Base-by-base conservation (phyloP, 2,113 vertebrate genomes). In the Cranoglanis bouderius region DNA sequence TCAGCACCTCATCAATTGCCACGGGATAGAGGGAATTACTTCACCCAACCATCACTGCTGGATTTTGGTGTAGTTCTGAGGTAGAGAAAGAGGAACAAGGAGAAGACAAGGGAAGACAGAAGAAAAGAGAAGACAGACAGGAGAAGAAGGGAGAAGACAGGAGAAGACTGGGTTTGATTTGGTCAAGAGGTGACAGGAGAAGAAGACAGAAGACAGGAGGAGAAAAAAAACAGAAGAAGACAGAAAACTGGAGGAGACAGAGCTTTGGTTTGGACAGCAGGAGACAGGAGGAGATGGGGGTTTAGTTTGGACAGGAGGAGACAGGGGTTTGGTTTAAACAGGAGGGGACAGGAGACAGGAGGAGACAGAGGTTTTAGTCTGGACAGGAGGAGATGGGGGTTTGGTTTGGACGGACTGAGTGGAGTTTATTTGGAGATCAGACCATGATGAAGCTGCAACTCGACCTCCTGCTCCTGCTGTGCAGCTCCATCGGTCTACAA, bases 371-470 rank as follows among this genome's bases (percentile, higher is more conserved):
- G 32, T n/a, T 67, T 67, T 67, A 8, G 51, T 6, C 4, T 32
- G 19, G 53, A 40, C 57, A 83, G 82, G 6, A 81, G 46, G 24
- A 80, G 46, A 53, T 18, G 5, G n/a, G 18, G 51, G 49, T 55
- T 82, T 82, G 8, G 57, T 13, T 24, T 40, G 55, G 49, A 75
- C 13, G 21, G 43, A 85, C 40, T 75, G 51, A 67, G 61, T 84
- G 43, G 83, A 51, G 26, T 49, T 83, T 83, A 59, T 61, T 67
- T 49, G 61, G 61, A 46, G 18, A 74, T 55, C 49, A 75, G 61
- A 43, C 29, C 29, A 8, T 49, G 63, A 85, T 85, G 83, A 85
- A 67, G 61, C 38, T 67, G 61, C 83, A n/a, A 5, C 83, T 67
- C 8, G 4, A 85, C n/a, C 61, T 67, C 26, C 26, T 85, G 65